Evolutionary conservation across 2,113 vertebrate genomes (phyloP).

Genomic region (Aspidoscelis tigris): DNA sequence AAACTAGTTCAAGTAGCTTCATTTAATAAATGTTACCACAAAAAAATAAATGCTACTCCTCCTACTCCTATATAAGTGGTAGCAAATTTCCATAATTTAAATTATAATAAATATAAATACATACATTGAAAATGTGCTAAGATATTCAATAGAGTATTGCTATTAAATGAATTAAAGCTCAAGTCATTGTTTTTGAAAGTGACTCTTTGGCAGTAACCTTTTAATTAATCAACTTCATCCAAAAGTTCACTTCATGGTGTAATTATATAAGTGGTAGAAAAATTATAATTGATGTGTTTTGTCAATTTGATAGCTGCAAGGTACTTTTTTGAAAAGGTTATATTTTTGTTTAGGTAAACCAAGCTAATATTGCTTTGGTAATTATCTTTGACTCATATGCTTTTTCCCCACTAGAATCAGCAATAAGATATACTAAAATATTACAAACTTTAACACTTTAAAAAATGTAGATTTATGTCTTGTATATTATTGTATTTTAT

Average conservation of each 20-base stretch:
- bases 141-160: conserved; percentile 19
- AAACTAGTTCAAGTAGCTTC: not conserved
- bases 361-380: conserved; percentile 76
- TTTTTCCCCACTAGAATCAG: conserved; percentile 57
- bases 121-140: conserved; percentile 26
- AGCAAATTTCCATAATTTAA: conserved; percentile 32
- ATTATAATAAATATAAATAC: conserved; percentile 29
- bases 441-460: conserved; percentile 34
- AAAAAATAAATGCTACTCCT: not conserved
- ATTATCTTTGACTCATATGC: conserved; percentile 64
- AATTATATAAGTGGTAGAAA: conserved; percentile 80
- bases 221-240: conserved; percentile 80
- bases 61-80: not conserved
- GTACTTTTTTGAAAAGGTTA: conserved; percentile 84
- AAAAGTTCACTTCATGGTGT: conserved; percentile 76
- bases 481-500: too few relatives aligned
- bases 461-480: not conserved
- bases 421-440: conserved; percentile 46
- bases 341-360: conserved; percentile 80
- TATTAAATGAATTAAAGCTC: conserved; percentile 55
- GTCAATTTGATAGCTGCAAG: conserved; percentile 85
- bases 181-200: conserved; percentile 53
- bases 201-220: conserved; percentile 75
- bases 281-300: conserved; percentile 84
- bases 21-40: not conserved